A percentile compares a stretch with the other conserved stretches of the same genome.
These are phyloP conservation scores for Eupeodes latifasciatus DNA, from an alignment of 2,888 invertebrate genomes.

Conservation along the genomic window DNA sequence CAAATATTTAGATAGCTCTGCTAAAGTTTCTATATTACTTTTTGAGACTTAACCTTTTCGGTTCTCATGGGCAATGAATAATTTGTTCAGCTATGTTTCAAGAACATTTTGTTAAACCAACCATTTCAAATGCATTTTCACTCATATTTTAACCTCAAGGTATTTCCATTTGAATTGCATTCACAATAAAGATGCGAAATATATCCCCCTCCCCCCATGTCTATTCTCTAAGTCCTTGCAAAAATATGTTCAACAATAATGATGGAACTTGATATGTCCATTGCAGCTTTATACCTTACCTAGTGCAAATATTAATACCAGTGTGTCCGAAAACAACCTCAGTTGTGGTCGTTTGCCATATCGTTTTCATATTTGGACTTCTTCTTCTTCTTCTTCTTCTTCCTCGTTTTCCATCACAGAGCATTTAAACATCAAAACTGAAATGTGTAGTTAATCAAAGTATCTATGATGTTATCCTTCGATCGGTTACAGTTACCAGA, in stretches of 20 bases:
- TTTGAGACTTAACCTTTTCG: neutral
- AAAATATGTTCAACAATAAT: neutral
- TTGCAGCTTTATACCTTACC: neutral
- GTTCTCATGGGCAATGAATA: neutral
- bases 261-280: conserved; percentile 10
- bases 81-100: neutral
- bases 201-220: neutral
- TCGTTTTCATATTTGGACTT: neutral
- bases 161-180: neutral
- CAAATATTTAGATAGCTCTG: neutral
- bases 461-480: neutral
- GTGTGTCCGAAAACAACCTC: conserved; percentile 5
- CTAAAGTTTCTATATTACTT: neutral
- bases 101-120: neutral
- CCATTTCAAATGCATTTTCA: neutral
- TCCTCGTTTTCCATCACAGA: neutral
- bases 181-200: neutral
- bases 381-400: neutral
- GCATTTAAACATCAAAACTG: neutral
- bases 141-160: neutral
- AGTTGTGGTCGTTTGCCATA: conserved; percentile 20
- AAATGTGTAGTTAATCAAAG: conserved; percentile 11
- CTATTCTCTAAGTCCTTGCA: neutral
- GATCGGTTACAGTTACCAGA: neutral
- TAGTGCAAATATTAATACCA: neutral